A percentile compares a stretch with the other conserved stretches of the same genome.
These are phyloP conservation scores for Aleadryas rufinucha DNA, from an alignment of 2,113 vertebrate species.

Conservation along the genomic window DNA sequence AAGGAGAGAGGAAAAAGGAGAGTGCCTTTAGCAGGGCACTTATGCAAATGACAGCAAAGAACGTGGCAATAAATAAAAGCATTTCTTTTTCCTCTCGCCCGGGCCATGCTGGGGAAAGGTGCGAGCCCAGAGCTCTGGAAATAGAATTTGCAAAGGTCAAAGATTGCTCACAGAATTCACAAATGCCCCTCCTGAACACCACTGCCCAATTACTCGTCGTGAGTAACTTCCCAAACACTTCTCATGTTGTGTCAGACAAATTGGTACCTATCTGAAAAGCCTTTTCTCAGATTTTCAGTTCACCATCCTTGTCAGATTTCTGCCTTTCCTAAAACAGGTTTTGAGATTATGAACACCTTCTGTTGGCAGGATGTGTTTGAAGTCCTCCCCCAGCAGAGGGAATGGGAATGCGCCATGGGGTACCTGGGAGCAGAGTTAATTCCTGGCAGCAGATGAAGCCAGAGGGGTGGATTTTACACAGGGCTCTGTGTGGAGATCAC, in stretches of 20 bases:
- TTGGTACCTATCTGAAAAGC: background rate
- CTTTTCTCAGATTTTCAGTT: background rate
- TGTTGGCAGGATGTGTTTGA: background rate
- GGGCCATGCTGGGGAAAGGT: background rate
- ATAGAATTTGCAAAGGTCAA: constrained; percentile 29
- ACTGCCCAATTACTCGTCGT: background rate
- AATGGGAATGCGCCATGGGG: background rate
- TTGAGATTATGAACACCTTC: background rate
- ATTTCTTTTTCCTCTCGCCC: background rate
- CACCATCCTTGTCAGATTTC: background rate
- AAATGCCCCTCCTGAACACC: background rate
- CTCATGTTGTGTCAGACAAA: background rate
- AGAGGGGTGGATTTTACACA: background rate
- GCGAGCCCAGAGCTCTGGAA: background rate
- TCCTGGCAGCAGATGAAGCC: background rate
- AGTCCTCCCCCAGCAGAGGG: background rate
- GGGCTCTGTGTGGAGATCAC: rapidly evolving
- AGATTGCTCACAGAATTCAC: constrained; percentile 8
- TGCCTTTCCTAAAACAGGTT: background rate
- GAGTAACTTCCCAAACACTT: background rate
- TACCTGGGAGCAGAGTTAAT: background rate
- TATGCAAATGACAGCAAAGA: background rate
- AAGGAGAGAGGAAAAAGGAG: background rate
- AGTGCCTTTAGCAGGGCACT: background rate
- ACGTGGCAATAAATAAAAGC: background rate